Base-by-base conservation (phyloP, 2,797 vertebrate species). In the Schizothorax lantsangensis region DNA sequence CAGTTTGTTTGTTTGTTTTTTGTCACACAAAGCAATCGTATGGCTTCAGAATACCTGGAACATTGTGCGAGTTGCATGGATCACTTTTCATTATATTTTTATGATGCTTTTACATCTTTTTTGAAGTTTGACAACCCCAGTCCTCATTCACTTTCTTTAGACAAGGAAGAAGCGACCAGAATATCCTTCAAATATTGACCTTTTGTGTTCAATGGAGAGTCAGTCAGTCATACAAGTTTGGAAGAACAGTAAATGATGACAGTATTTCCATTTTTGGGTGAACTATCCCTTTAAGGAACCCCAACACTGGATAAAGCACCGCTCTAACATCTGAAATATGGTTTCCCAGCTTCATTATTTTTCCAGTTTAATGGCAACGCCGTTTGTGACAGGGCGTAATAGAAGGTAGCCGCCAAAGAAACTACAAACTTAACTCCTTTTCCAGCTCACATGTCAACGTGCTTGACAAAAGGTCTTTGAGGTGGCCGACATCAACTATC, bases 391-490 rank as follows among this genome's bases (percentile, higher is more conserved):
- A 64, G 57, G 59, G 30, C 10, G 14, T 47, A 49, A 81, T 40
- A 86, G 73, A 47, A 66, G 49, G 74, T 79, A 69, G 78, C 43
- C 78, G 43, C 52, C 68, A 81, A 86, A 86, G 84, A 86, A 86
- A 81, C 68, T 72, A 86, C 68, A 69, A 81, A 86, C 78, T 80
- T 86, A 73, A 86, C 84, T 86, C 84, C 40, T 86, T 86, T 79
- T 81, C 84, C 14, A 86, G 84, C 84, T 86, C 84, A 74, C 68
- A 73, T 86, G 84, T 86, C 78, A 86, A 30, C 43, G 30, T 2
- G 43, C 68, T 81, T 86, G 84, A 86, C 84, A 81, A 80, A 86
- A 81, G 84, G 84, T 86, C 84, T 86, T 81, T 86, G 84, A 86
- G 78, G 84, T 81, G 84, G 78, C 84, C 84, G 78, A 64, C 84